Conservation (phyloP, 2,797 vertebrate species). For the Silurus lanzhouensis region DNA sequence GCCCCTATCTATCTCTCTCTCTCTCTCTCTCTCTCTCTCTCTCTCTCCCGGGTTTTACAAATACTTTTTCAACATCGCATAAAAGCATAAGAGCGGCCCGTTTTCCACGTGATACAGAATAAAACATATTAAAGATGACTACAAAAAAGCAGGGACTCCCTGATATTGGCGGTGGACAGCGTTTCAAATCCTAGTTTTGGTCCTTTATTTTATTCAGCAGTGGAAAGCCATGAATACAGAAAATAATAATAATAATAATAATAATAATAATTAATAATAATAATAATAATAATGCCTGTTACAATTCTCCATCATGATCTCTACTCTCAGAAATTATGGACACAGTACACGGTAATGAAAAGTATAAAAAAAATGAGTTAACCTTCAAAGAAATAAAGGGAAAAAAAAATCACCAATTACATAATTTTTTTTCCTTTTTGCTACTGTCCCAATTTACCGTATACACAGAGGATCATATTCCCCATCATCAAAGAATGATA, state of each 20-base stretch:
- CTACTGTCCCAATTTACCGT: conserved; percentile 99
- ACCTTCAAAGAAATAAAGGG: conserved; percentile 92
- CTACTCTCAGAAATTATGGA: conserved; percentile 98
- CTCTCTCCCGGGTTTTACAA: conserved; percentile 65
- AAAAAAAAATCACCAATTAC: conserved; percentile 94
- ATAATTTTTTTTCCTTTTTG: conserved; percentile 83
- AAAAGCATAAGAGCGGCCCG: conserved; percentile 87
- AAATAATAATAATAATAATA: conserved; percentile 93
- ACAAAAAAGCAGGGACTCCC: conserved; percentile 79
- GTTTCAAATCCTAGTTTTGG: conserved; percentile 99
- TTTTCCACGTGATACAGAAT: conserved; percentile 85
- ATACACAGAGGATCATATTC: conserved; percentile 98
- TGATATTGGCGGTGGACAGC: conserved; percentile 96
- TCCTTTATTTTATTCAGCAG: conserved; percentile 99
- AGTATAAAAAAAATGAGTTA: conserved; percentile 97
- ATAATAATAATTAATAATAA: conserved; percentile 91
- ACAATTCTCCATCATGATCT: conserved; percentile 99
- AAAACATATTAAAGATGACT: conserved; percentile 64
- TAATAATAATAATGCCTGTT: conserved; percentile 85
- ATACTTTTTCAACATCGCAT: conserved; percentile 79
- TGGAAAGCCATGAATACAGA: conserved; percentile 99
- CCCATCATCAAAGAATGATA: conserved; percentile 95
- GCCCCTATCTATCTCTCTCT: conserved; percentile 57
- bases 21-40: conserved; percentile 20
- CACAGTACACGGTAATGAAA: conserved; percentile 99